Conservation (phyloP, 2,888 invertebrate species). For the Chrysolina americana region DNA sequence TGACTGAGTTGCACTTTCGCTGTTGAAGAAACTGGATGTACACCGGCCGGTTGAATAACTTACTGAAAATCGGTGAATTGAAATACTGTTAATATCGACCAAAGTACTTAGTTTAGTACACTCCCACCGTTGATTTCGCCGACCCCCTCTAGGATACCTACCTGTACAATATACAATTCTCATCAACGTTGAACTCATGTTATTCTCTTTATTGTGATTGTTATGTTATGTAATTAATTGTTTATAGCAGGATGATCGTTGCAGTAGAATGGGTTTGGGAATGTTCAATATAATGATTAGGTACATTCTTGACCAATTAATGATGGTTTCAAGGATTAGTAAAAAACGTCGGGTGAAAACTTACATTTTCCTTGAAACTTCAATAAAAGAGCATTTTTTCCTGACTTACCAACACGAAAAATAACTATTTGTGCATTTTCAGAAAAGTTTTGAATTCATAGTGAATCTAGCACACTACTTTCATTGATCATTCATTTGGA, state of each 20-base stretch:
- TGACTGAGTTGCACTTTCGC: background rate
- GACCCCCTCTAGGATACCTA: slow-evolving; percentile 31
- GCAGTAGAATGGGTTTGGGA: background rate
- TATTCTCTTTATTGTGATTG: slow-evolving; percentile 34
- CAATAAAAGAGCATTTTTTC: too few species aligned
- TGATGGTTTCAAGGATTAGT: too few species aligned
- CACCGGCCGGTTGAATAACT: slow-evolving; percentile 12
- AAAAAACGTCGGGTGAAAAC: too few species aligned
- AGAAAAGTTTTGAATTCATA: too few species aligned
- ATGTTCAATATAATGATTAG: too few species aligned
- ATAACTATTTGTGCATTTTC: too few species aligned
- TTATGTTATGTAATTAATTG: slow-evolving; percentile 30
- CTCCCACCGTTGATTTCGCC: slow-evolving; percentile 51
- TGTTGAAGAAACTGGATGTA: background rate
- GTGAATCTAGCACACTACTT: too few species aligned
- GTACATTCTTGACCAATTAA: too few species aligned
- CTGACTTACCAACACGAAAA: too few species aligned
- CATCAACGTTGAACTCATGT: slow-evolving; percentile 39
- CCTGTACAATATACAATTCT: slow-evolving; percentile 30
- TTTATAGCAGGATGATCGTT: background rate
- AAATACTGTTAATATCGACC: slow-evolving; percentile 50
- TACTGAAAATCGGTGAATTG: slow-evolving; percentile 42
- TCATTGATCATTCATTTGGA: too few species aligned
- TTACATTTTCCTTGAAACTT: background rate
- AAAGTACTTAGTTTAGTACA: slow-evolving; percentile 45